A percentile compares a stretch with the other conserved stretches of the same genome.
These are phyloP conservation scores for Tetraneura akinire DNA, from an alignment of 1,140 invertebrate species.

Conservation along the genomic window DNA sequence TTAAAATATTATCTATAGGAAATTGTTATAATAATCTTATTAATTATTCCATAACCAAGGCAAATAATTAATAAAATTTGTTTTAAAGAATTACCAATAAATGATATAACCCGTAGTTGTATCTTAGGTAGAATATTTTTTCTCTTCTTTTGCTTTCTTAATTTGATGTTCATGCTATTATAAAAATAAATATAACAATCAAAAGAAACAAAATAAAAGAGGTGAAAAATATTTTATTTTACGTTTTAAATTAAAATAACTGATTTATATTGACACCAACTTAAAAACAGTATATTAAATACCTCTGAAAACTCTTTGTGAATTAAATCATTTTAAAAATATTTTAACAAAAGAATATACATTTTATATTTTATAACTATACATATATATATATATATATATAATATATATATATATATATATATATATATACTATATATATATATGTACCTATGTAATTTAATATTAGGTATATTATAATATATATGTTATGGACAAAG, in stretches of 20 bases:
- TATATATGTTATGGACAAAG: too few species aligned
- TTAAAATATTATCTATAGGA: neutral
- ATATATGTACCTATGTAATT: too few species aligned
- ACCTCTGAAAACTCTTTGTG: neutral
- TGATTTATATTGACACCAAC: neutral
- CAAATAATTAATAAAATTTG: neutral
- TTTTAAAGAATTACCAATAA: neutral
- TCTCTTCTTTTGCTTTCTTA: conserved; percentile 2
- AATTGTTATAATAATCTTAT: neutral
- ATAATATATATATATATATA: too few species aligned
- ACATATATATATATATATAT: too few species aligned
- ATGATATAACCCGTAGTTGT: neutral
- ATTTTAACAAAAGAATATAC: neutral
- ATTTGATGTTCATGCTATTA: conserved; percentile 1
- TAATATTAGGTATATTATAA: too few species aligned
- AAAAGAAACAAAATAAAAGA: neutral
- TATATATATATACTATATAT: too few species aligned
- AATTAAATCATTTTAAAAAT: neutral
- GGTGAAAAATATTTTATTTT: too few species aligned
- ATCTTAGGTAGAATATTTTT: neutral
- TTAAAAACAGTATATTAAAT: neutral
- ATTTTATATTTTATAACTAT: too few species aligned
- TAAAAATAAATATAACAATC: conserved; percentile 5
- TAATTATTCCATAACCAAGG: neutral
- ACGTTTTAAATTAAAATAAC: neutral